Evolutionary conservation across 2,888 invertebrate genomes (phyloP).

Genomic region (Ormia ochracea): DNA sequence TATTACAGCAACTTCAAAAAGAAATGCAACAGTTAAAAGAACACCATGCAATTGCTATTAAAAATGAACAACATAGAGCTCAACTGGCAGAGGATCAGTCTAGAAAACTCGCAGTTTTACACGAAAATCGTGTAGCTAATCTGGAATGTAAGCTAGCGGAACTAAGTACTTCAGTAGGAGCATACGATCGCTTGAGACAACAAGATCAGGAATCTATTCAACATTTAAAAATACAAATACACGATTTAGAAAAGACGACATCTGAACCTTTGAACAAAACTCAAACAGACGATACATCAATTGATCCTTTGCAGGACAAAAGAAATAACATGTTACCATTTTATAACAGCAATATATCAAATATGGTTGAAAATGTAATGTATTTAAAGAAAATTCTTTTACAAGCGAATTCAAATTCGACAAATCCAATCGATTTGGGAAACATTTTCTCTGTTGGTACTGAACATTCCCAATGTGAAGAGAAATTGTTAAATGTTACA

Average conservation of each 20-base stretch:
- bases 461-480: slow-evolving; percentile 80
- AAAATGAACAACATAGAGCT: slow-evolving; percentile 85
- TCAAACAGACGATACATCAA: background rate
- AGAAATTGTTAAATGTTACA: slow-evolving; percentile 81
- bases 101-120: slow-evolving; percentile 81
- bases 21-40: slow-evolving; percentile 85
- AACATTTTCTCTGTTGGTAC: slow-evolving; percentile 77
- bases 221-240: slow-evolving; percentile 77
- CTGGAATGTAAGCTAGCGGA: slow-evolving; percentile 87
- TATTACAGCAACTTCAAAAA: slow-evolving; percentile 82
- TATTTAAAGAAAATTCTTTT: slow-evolving; percentile 81
- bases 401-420: slow-evolving; percentile 80
- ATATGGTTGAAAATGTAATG: slow-evolving; percentile 82
- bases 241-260: slow-evolving; percentile 66
- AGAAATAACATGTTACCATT: background rate
- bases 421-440: slow-evolving; percentile 81
- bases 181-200: slow-evolving; percentile 84
- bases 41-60: slow-evolving; percentile 83
- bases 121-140: slow-evolving; percentile 86
- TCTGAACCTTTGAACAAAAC: slow-evolving; percentile 68
- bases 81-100: slow-evolving; percentile 85
- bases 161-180: slow-evolving; percentile 86
- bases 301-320: background rate
- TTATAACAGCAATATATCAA: slow-evolving; percentile 76
- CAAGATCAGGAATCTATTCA: slow-evolving; percentile 86